Conservation (phyloP, 2,113 vertebrate species). For the Sakesphorus luctuosus region DNA sequence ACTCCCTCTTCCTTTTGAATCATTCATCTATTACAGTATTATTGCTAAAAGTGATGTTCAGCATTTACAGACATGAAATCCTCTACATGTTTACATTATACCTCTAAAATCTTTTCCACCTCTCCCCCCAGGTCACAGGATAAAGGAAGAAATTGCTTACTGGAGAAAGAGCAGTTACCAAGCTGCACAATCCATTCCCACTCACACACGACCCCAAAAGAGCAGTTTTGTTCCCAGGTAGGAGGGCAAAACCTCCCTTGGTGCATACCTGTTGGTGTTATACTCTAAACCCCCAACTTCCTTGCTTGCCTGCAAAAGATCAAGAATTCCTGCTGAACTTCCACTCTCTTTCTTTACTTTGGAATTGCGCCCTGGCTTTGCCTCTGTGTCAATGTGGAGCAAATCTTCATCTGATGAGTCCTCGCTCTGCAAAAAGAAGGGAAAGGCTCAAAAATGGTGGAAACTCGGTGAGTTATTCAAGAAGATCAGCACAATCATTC, state of each 20-base stretch:
- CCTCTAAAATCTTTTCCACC: background rate
- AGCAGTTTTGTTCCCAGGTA: background rate
- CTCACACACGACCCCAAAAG: background rate
- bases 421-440: constrained; percentile 71
- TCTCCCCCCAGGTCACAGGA: background rate
- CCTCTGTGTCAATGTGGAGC: constrained; percentile 94
- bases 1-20: background rate
- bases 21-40: background rate
- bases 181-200: background rate
- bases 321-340: constrained; percentile 89
- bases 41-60: background rate
- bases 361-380: constrained; percentile 85
- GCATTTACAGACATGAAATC: background rate
- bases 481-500: background rate
- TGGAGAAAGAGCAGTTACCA: background rate
- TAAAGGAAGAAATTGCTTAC: background rate
- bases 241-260: background rate
- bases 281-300: constrained; percentile 98
- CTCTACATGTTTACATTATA: background rate
- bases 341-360: constrained; percentile 91
- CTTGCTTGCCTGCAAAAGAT: constrained; percentile 97
- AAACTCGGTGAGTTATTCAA: background rate
- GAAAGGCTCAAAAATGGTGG: background rate
- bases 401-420: constrained; percentile 96
- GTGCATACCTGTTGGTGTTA: constrained; percentile 91